A percentile compares a stretch with the other conserved stretches of the same genome.
phyloP scores from a whole-genome alignment of 2,888 invertebrate species.

The Halocaridina rubra region DNA sequence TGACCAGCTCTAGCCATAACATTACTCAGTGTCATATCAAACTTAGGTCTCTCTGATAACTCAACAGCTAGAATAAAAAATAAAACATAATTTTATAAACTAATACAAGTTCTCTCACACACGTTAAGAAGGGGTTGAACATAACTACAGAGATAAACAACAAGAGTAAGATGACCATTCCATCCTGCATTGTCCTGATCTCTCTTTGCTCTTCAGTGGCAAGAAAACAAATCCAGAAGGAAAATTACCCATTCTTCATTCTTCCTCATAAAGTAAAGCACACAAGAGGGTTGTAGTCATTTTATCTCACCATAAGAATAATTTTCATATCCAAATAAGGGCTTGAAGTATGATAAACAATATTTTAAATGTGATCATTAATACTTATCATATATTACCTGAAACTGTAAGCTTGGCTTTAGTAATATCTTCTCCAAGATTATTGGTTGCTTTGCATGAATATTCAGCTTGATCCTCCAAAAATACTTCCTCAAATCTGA shows the following conservation, averaged over 20 bases:
- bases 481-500: conserved; percentile 78
- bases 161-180: too few species aligned
- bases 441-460: conserved; percentile 78
- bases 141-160: too few species aligned
- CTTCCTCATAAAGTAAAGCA: too few species aligned
- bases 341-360: neutral
- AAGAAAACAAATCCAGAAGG: too few species aligned
- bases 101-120: too few species aligned
- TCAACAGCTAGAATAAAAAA: conserved; percentile 72
- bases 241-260: too few species aligned
- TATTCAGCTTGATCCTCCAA: conserved; percentile 79
- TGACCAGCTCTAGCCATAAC: conserved; percentile 81
- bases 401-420: conserved; percentile 77
- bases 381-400: conserved; percentile 72
- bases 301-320: too few species aligned
- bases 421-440: conserved; percentile 76
- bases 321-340: too few species aligned
- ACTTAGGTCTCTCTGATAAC: conserved; percentile 75
- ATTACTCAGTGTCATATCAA: conserved; percentile 76
- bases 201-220: too few species aligned
- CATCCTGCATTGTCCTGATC: too few species aligned
- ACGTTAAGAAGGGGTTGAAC: too few species aligned
- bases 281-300: too few species aligned
- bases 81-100: conserved; percentile 48
- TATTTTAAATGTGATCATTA: neutral